A percentile compares a stretch with the other conserved stretches of the same genome.
phyloP scores from a whole-genome alignment of 2,797 vertebrate genomes.

The Amniataba percoides region DNA sequence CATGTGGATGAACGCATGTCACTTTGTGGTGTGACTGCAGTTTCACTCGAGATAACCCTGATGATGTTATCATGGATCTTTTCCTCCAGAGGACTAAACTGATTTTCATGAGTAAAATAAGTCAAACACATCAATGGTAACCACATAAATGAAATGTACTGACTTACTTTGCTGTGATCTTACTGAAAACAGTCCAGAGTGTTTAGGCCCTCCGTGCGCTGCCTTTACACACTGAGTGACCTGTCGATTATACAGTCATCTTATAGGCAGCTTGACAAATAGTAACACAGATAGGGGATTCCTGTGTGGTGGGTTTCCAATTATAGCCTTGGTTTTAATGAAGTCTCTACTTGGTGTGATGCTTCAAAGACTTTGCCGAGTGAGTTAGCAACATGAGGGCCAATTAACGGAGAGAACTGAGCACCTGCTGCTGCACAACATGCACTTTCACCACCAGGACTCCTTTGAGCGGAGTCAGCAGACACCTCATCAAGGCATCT shows the following conservation, averaged over 20 bases:
- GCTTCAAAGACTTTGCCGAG: conserved; percentile 68
- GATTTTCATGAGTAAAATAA: neutral
- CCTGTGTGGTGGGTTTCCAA: conserved; percentile 59
- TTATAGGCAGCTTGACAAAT: conserved; percentile 62
- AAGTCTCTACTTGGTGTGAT: conserved; percentile 60
- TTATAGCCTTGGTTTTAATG: conserved; percentile 75
- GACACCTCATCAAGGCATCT: conserved; percentile 60
- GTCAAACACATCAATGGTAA: neutral
- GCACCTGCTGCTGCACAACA: conserved; percentile 75
- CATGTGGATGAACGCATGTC: neutral
- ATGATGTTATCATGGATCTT: neutral
- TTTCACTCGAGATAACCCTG: neutral
- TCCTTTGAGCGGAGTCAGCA: conserved; percentile 54
- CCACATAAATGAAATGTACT: neutral
- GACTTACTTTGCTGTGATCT: neutral
- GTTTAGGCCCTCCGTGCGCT: neutral
- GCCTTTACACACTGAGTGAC: neutral
- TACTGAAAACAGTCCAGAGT: neutral
- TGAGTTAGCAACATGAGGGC: conserved; percentile 75
- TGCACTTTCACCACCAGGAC: conserved; percentile 66
- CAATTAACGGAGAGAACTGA: conserved; percentile 77
- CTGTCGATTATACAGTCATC: conserved; percentile 52
- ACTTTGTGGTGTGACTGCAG: neutral
- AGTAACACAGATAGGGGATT: conserved; percentile 51
- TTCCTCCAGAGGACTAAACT: neutral